A percentile compares a stretch with the other conserved stretches of the same genome.
phyloP scores from a whole-genome alignment of 2,888 invertebrate genomes.

The Diadegma fenestrale region DNA sequence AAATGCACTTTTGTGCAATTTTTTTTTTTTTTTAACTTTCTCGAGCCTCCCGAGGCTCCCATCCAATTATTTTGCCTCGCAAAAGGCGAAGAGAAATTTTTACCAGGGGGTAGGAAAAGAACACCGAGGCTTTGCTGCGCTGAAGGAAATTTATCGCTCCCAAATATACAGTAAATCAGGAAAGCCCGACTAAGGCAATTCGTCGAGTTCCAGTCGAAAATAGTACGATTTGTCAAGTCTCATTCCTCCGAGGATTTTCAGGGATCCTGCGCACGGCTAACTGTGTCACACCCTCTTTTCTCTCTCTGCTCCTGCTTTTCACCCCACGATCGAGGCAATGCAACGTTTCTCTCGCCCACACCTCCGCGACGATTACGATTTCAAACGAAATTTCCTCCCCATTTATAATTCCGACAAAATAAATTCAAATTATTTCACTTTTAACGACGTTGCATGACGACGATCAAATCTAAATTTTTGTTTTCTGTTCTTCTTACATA shows the following conservation, averaged over 20 bases:
- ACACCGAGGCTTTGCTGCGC: constrained; percentile 40
- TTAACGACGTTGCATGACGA: no score
- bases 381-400: constrained; percentile 31
- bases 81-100: constrained; percentile 14
- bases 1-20: background rate
- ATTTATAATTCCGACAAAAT: constrained; percentile 41
- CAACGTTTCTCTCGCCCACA: constrained; percentile 48
- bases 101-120: constrained; percentile 37
- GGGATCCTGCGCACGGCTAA: constrained; percentile 22
- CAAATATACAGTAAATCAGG: constrained; percentile 66
- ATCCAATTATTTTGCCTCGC: constrained; percentile 25
- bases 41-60: background rate
- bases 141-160: constrained; percentile 63
- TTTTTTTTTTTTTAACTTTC: constrained; percentile 27
- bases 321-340: constrained; percentile 48
- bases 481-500: no score
- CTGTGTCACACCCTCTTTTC: constrained; percentile 23
- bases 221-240: constrained; percentile 68
- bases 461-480: no score
- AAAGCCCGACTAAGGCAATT: constrained; percentile 54
- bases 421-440: background rate
- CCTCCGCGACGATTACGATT: constrained; percentile 5
- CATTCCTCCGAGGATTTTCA: constrained; percentile 50
- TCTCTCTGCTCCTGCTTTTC: background rate
- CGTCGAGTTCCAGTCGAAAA: constrained; percentile 66